Base-by-base conservation (phyloP, 1,140 invertebrate species). In the Pteromalus puparum region DNA sequence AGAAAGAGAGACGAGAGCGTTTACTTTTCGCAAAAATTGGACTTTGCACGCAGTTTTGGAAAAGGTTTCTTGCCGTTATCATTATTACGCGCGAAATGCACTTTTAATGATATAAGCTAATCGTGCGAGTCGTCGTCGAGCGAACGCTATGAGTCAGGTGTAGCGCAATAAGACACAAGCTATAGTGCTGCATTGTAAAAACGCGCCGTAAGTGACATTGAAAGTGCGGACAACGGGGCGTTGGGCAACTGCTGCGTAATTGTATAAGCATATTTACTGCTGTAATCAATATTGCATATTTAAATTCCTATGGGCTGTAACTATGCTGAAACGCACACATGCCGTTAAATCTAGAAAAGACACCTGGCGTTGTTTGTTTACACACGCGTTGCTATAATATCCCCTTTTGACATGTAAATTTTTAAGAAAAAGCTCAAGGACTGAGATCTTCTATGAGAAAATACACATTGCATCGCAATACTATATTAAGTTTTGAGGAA, bases 241-340 rank as follows among this genome's bases (percentile, higher is more conserved):
- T 61, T 61, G 53, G 53, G 53, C 53, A 61, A 61, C 15, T 3
- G 53, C 18, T 15, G 48, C 18, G 18, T 61, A 61, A 61, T 61
- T 61, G 53, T 61, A 61, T 61, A 61, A 61, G 21, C 53, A 61
- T 42, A 42, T 61, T 61, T 61, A 61, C 53, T 61, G 18, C 21
- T 61, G 21, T 61, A 61, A 61, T 61, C 53, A 61, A 61, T 61
- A 61, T 61, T 61, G 53, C 53, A 61, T 61, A 61, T 61, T 61
- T 61, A 61, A n/a, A 61, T 6, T 61, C 53, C 21, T 61, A 15
- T 7, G 6, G 53, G 6, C 53, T 61, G 53, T n/a, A 61, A 42
- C 38, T 21, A 21, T 61, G 7, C 53, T 61, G 53, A 61, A 61
- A 42, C 38, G 38, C 38, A 1, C 38, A 10, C 38, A 42, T 1